Evolutionary conservation across 2,888 invertebrate genomes (phyloP).

Genomic region (Drosophila nigritarsus): DNA sequence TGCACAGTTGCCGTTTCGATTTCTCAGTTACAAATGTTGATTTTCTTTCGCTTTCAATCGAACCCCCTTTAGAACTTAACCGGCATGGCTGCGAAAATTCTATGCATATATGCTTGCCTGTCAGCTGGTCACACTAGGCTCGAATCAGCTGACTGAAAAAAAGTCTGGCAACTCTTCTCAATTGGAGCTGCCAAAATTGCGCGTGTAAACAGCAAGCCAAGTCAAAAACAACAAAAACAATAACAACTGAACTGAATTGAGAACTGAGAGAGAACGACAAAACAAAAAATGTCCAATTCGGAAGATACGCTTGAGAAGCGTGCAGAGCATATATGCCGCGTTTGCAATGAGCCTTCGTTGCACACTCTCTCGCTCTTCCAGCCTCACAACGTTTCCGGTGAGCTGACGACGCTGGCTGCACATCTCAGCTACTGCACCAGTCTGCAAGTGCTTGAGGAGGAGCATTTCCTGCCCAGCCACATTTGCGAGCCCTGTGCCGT

Average conservation of each 20-base stretch:
- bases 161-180: constrained; percentile 33
- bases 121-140: constrained; percentile 40
- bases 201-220: constrained; percentile 27
- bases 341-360: constrained; percentile 73
- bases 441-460: constrained; percentile 65
- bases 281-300: constrained; percentile 23
- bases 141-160: constrained; percentile 45
- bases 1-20: constrained; percentile 13
- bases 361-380: constrained; percentile 74
- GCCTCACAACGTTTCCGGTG: constrained; percentile 72
- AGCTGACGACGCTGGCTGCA: constrained; percentile 80
- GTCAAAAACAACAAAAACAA: constrained; percentile 8
- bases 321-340: constrained; percentile 74
- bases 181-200: constrained; percentile 5
- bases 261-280: constrained; percentile 7
- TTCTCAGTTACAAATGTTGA: constrained; percentile 23
- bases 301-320: constrained; percentile 11
- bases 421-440: constrained; percentile 74
- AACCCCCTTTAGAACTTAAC: constrained; percentile 30
- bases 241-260: not conserved
- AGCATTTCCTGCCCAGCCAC: constrained; percentile 72
- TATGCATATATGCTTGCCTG: constrained; percentile 17
- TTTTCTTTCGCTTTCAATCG: constrained; percentile 16
- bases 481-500: constrained; percentile 77
- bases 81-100: constrained; percentile 51